Conservation (phyloP, 2,888 invertebrate species). For the Lithophane socia region DNA sequence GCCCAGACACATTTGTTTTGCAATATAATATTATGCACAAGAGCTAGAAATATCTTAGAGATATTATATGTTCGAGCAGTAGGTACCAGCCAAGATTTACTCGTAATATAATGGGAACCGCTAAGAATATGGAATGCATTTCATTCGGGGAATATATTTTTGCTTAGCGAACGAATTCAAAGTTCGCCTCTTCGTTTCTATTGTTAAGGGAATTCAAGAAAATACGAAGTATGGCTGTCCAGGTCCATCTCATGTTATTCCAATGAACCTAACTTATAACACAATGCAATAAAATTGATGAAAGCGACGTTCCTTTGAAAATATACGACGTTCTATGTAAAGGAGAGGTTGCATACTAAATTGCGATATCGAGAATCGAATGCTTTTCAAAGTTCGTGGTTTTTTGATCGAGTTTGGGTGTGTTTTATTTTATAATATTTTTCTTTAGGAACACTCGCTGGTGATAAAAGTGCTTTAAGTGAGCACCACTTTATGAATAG, state of each 20-base stretch:
- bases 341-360: slow-evolving; percentile 36
- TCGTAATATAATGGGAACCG: slow-evolving; percentile 53
- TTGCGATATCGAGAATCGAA: slow-evolving; percentile 11
- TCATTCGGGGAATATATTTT: slow-evolving; percentile 62
- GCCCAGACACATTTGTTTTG: slow-evolving; percentile 40
- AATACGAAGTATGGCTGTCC: slow-evolving; percentile 48
- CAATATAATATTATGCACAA: slow-evolving; percentile 40
- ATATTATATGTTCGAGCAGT: slow-evolving; percentile 37
- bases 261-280: slow-evolving; percentile 66
- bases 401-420: slow-evolving; percentile 1
- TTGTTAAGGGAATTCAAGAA: slow-evolving; percentile 63
- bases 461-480: background rate
- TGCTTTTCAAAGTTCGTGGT: slow-evolving; percentile 18
- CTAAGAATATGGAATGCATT: slow-evolving; percentile 65
- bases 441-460: background rate
- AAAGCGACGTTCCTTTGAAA: slow-evolving; percentile 48
- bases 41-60: slow-evolving; percentile 34
- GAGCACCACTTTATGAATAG: background rate
- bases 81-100: slow-evolving; percentile 40
- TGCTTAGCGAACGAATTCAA: slow-evolving; percentile 62
- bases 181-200: slow-evolving; percentile 52
- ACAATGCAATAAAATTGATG: slow-evolving; percentile 60
- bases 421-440: slow-evolving; percentile 1
- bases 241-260: slow-evolving; percentile 68
- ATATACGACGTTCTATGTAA: slow-evolving; percentile 44